A percentile compares a stretch with the other conserved stretches of the same genome.
Conservation (phyloP, 2,113 vertebrate genomes). For the Cairina moschata region DNA sequence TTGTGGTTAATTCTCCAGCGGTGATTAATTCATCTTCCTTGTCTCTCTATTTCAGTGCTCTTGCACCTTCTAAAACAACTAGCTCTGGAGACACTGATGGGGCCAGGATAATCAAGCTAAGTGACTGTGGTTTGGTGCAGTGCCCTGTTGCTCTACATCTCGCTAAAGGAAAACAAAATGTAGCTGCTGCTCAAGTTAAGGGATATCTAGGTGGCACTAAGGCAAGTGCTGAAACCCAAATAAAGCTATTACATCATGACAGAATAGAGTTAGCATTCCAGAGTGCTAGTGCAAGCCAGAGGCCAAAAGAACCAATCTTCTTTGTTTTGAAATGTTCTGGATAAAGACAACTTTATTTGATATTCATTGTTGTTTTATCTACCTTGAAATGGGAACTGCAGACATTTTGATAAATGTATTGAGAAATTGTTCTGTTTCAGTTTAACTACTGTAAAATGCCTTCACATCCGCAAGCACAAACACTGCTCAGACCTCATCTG, state of each 20-base stretch:
- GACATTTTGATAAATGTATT: constrained; percentile 37
- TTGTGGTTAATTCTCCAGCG: not conserved
- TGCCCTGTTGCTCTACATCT: not conserved
- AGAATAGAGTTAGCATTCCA: not conserved
- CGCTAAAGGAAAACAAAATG: not conserved
- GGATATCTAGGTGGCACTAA: rapidly evolving
- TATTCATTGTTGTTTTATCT: constrained; percentile 14
- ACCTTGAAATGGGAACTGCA: not conserved
- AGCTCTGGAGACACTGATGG: not conserved
- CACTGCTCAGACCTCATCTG: not conserved
- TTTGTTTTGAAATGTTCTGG: not conserved
- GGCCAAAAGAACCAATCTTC: not conserved
- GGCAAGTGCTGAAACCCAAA: not conserved
- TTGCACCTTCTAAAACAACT: not conserved
- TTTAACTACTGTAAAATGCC: not conserved
- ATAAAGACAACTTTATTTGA: constrained; percentile 37
- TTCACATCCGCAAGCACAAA: not conserved
- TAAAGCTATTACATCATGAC: not conserved
- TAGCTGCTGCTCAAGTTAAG: not conserved
- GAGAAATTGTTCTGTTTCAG: constrained; percentile 33
- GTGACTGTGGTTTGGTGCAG: rapidly evolving
- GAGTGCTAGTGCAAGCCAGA: not conserved
- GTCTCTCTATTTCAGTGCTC: not conserved
- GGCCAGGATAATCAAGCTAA: not conserved
- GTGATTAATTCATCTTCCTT: not conserved